Evolutionary conservation across 2,888 invertebrate genomes (phyloP).

Genomic region (Drosophila anomelani): DNA sequence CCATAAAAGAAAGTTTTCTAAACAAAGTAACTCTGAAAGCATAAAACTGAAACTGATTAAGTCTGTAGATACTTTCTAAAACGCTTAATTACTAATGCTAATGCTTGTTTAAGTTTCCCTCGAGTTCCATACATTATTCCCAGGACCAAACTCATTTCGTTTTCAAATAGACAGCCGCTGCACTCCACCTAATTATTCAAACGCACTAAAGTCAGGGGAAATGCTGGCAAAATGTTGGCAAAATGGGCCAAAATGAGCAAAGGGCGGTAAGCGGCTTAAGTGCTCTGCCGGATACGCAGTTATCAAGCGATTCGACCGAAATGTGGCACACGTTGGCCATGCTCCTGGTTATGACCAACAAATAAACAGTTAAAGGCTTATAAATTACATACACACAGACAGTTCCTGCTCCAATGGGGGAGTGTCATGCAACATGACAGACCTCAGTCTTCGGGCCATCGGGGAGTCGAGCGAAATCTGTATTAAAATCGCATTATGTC

Average conservation of each 20-base stretch:
- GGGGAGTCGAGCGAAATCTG: slow-evolving; percentile 61
- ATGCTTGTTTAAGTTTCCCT: not conserved
- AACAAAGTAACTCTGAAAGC: not conserved
- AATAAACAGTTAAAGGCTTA: slow-evolving; percentile 71
- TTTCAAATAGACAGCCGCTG: slow-evolving; percentile 9
- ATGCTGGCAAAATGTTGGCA: slow-evolving; percentile 16
- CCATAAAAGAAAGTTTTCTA: not conserved
- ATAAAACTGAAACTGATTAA: not conserved
- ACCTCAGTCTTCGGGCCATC: slow-evolving; percentile 31
- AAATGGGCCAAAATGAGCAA: slow-evolving; percentile 28
- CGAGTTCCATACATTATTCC: not conserved
- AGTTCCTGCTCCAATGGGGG: slow-evolving; percentile 3
- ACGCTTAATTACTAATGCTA: slow-evolving; percentile 1
- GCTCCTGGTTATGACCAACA: slow-evolving; percentile 32
- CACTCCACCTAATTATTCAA: slow-evolving; percentile 35
- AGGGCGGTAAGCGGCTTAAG: slow-evolving; percentile 59
- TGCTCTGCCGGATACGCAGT: slow-evolving; percentile 28
- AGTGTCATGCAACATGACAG: slow-evolving; percentile 46
- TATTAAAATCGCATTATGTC: slow-evolving; percentile 77
- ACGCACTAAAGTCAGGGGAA: slow-evolving; percentile 16
- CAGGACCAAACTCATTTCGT: slow-evolving; percentile 6
- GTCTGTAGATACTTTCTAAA: not conserved
- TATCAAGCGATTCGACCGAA: slow-evolving; percentile 37
- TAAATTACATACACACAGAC: slow-evolving; percentile 45
- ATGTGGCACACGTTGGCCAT: slow-evolving; percentile 20